Evolutionary conservation across 1,140 invertebrate genomes (phyloP), one percentile per base, ranked within the genome.

Genomic region (Chrysomallon squamiferum): DNA sequence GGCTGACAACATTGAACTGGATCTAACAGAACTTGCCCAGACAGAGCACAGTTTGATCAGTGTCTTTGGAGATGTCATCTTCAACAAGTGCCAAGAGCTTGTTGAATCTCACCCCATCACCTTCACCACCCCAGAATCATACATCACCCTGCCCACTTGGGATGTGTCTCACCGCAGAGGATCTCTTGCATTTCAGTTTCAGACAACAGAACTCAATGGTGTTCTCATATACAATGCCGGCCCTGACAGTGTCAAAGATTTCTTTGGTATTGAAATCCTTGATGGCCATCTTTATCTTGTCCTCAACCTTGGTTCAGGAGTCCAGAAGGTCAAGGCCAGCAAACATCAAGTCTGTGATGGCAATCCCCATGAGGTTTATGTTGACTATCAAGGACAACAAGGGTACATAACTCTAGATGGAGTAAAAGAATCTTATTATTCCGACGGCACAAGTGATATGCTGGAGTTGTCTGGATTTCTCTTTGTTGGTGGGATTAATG

Each of bases 131-230:
- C 89, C 91, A 62, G 93, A 95, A 78, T 95, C 94, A 3, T 93
- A 94, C 86, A 89, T 96, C 88, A 92, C 68, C 5, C 65, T 81
- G 94, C 52, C 87, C 93, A 77, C 93, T 92, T 73, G 91, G 93
- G 68, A 96, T 93, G 94, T 94, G 93, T 84, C 92, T 92, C 91
- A 20, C 3, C 27, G 33, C 22, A 91, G 91, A 25, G 95, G 95
- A 62, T 93, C 92, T 22, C 92, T 97, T 77, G 93, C 93, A 47
- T 95, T 97, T 57, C 82, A 85, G 73, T 87, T 99, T 77, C 90
- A 95, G 65, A 98, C 96, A 20, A 95, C 93, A 78, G 95, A 98
- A 86, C 91, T 94, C 2, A 94, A 97, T 83, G 96, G 96, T 18
- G 88, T 99, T 59, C 90, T 99, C 61, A 90, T 98, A 76, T 96